Base-by-base conservation (phyloP, 2,888 invertebrate species). In the Doris montereyensis region DNA sequence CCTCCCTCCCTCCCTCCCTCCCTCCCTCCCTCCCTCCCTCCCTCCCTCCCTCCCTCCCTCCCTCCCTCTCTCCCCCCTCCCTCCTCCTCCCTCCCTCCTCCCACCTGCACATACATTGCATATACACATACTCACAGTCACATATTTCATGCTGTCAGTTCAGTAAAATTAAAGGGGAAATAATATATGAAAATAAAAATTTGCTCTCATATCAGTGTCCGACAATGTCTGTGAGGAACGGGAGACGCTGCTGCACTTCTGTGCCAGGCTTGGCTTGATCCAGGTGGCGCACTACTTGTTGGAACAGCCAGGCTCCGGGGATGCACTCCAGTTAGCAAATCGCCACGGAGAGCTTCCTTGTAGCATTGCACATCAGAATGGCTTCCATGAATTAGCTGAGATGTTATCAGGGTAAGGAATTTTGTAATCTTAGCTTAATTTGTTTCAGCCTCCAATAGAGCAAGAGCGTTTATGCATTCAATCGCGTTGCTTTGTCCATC, bases 221-320 rank as follows among this genome's bases (percentile, higher is more conserved):
- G 78, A 78, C 58, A 57, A 68, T 8, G 74, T 83, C 24, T 75
- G 73, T 13, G 77, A 78, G 62, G 83, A 83, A 8, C 80, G 87
- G 34, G 88, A 88, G 78, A 87, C 87, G 0, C 77, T 89, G 57
- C 82, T 89, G 24, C 89, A 89, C 83, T 88, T 89, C 81, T 84
- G 86, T 71, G 89, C 88, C 2, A 82, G 87, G 0, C 84, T 88
- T 10, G 89, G 89, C 13, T 82, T 89, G 35, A 76, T 81, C 24
- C 81, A 85, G 75, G 86, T 88, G 26, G 85, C 88, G 13, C 77
- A 81, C 10, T 87, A 86, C 77, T 83, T 89, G n/a, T 77, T 89
- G 24, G 82, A 83, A 35, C 86, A 87, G 80, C 84, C 87, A 3
- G 88, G 89, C 5, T 83, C 86, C 67, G 80, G 87, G 67, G 82